Evolutionary conservation across 2,113 vertebrate genomes (phyloP).

Genomic region (Cryptomyrus ogoouensis): DNA sequence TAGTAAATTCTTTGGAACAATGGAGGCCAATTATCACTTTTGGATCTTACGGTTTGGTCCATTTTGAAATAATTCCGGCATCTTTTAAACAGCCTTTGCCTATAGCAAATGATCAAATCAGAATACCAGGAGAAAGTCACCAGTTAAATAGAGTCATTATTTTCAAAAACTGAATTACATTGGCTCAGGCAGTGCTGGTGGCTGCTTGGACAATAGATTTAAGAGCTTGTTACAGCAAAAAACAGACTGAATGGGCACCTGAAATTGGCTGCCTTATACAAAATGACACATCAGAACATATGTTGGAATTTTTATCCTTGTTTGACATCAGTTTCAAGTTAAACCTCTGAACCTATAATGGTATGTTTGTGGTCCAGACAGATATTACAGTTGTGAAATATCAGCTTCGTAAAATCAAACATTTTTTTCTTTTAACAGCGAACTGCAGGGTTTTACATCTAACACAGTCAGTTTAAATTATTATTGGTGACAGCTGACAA

Average conservation of each 20-base stretch:
- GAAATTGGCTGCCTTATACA: slow-evolving; percentile 5
- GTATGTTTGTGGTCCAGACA: slow-evolving; percentile 21
- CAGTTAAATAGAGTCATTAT: slow-evolving; percentile 17
- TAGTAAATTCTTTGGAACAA: not conserved
- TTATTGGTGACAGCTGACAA: slow-evolving; percentile 33
- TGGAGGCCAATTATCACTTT: slow-evolving; percentile 21
- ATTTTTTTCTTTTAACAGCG: slow-evolving; percentile 19
- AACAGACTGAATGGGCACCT: not conserved
- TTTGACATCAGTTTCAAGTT: slow-evolving; percentile 16
- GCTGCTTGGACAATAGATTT: slow-evolving; percentile 6
- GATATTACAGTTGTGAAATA: slow-evolving; percentile 3
- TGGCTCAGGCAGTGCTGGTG: not conserved
- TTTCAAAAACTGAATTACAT: slow-evolving; percentile 13
- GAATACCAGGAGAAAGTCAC: not conserved
- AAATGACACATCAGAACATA: slow-evolving; percentile 10
- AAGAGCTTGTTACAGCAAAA: not conserved
- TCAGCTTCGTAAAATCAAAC: slow-evolving; percentile 35
- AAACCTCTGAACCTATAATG: slow-evolving; percentile 26
- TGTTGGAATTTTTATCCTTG: slow-evolving; percentile 21
- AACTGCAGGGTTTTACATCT: not conserved
- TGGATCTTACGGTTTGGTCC: slow-evolving; percentile 19
- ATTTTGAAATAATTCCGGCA: slow-evolving; percentile 32
- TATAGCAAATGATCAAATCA: slow-evolving; percentile 6
- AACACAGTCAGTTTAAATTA: slow-evolving; percentile 21
- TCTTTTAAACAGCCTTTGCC: slow-evolving; percentile 41